Evolutionary conservation across 2,888 invertebrate genomes (phyloP).

Genomic region (Ectemnius continuus): DNA sequence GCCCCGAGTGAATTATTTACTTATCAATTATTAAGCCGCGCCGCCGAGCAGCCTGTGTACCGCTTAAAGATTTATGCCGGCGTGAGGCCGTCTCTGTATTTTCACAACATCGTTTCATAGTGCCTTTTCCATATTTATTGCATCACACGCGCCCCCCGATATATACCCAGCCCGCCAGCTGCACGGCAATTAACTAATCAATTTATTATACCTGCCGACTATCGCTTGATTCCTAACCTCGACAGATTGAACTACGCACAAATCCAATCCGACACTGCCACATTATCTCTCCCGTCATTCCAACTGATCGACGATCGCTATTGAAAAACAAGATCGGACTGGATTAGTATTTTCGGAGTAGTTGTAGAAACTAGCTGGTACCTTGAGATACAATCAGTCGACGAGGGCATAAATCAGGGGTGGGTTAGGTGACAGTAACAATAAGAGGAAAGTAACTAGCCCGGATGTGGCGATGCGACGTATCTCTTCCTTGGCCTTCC

Average conservation of each 20-base stretch:
- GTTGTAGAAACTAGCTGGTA: too few species aligned
- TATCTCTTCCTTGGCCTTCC: conserved; percentile 46
- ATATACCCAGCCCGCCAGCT: not conserved
- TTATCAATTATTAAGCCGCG: conserved; percentile 57
- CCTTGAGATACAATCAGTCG: not conserved
- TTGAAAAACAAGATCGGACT: too few species aligned
- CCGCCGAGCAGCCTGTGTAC: conserved; percentile 28
- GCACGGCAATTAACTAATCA: not conserved
- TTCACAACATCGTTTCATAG: conserved; percentile 40
- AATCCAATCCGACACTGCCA: too few species aligned
- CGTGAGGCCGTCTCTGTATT: conserved; percentile 41
- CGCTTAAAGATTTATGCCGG: conserved; percentile 50
- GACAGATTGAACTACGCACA: not conserved
- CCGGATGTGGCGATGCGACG: conserved; percentile 13
- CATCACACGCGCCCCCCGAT: conserved; percentile 36
- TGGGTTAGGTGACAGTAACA: not conserved
- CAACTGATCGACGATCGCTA: too few species aligned
- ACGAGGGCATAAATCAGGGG: not conserved
- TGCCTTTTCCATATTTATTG: conserved; percentile 31
- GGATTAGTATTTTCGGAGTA: too few species aligned
- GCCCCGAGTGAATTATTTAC: conserved; percentile 58
- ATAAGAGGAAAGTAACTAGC: not conserved
- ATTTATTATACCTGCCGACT: not conserved
- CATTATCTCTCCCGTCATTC: too few species aligned
- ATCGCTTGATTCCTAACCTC: not conserved